These are phyloP conservation scores for Heliconius hewitsoni DNA, from an alignment of 1,140 invertebrate genomes.

Conservation along the genomic window DNA sequence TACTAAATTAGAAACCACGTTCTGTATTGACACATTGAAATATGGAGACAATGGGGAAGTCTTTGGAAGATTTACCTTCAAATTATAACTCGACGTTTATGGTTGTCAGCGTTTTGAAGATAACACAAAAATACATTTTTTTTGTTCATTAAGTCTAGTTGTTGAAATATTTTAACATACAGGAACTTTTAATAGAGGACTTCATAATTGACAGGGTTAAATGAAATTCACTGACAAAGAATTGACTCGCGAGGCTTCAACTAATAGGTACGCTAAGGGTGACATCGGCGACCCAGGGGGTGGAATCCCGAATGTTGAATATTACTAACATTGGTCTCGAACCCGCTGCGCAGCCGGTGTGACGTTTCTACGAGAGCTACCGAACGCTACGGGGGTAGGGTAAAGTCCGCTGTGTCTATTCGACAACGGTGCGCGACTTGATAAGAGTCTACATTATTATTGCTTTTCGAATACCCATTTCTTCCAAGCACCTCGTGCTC, in stretches of 20 bases:
- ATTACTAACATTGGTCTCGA: background rate
- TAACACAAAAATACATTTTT: conserved; percentile 6
- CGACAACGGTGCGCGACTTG: conserved; percentile 75
- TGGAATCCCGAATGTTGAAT: background rate
- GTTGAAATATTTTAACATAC: conserved; percentile 42
- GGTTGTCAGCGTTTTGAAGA: conserved; percentile 13
- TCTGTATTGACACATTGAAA: background rate
- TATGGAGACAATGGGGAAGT: background rate
- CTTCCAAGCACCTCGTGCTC: conserved; percentile 75
- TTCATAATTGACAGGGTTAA: conserved; percentile 76
- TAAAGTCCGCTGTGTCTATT: conserved; percentile 67
- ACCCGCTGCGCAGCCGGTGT: conserved; percentile 32
- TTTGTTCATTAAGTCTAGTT: conserved; percentile 15
- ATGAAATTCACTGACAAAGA: conserved; percentile 65
- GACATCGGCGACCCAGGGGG: conserved; percentile 26
- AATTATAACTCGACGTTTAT: conserved; percentile 17
- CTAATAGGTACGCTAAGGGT: conserved; percentile 50
- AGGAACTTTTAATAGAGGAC: conserved; percentile 56
- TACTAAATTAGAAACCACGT: conserved; percentile 8
- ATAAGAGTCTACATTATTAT: conserved; percentile 77
- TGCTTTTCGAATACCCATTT: conserved; percentile 81
- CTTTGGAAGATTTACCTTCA: background rate
- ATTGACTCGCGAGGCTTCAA: conserved; percentile 72
- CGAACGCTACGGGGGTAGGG: conserved; percentile 58
- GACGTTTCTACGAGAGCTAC: conserved; percentile 54